phyloP scores from a whole-genome alignment of 2,797 vertebrate genomes.

The Lutjanus argentimaculatus region DNA sequence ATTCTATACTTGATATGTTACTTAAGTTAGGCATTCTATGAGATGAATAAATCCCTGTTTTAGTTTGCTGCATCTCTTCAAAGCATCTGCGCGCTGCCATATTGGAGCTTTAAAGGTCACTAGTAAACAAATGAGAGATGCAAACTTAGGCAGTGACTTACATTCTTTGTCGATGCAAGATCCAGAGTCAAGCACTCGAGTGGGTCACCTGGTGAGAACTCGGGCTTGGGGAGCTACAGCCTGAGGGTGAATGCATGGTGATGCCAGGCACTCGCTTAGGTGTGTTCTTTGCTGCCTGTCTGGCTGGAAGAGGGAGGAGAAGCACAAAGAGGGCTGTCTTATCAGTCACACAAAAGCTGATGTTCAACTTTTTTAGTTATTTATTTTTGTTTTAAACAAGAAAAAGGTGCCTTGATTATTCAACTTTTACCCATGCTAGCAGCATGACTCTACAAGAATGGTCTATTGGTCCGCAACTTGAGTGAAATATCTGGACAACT shows the following conservation, averaged over 20 bases:
- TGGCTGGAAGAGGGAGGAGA: slow-evolving; percentile 87
- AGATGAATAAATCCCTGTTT: too few species aligned
- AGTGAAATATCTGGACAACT: not conserved
- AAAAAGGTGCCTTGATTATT: slow-evolving; percentile 1
- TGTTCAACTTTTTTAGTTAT: not conserved
- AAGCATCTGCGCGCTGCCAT: too few species aligned
- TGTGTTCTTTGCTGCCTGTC: slow-evolving; percentile 93
- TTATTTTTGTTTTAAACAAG: not conserved
- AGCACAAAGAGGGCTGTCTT: slow-evolving; percentile 39
- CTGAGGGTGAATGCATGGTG: slow-evolving; percentile 89
- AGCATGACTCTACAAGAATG: not conserved
- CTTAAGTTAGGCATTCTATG: too few species aligned
- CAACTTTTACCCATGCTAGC: not conserved
- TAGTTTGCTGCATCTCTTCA: too few species aligned
- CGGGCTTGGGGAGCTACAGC: slow-evolving; percentile 89
- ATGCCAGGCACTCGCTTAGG: slow-evolving; percentile 89
- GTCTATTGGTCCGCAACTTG: not conserved
- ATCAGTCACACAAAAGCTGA: slow-evolving; percentile 32
- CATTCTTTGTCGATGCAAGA: slow-evolving; percentile 79
- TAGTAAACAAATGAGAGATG: too few species aligned
- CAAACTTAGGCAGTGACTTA: slow-evolving; percentile 52
- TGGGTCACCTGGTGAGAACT: slow-evolving; percentile 90
- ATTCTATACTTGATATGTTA: too few species aligned
- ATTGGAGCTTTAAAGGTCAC: too few species aligned
- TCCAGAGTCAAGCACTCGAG: slow-evolving; percentile 88